A percentile compares a stretch with the other conserved stretches of the same genome.
Evolutionary conservation across 2,888 invertebrate species (phyloP).

Genomic region (Capitulum mitella): DNA sequence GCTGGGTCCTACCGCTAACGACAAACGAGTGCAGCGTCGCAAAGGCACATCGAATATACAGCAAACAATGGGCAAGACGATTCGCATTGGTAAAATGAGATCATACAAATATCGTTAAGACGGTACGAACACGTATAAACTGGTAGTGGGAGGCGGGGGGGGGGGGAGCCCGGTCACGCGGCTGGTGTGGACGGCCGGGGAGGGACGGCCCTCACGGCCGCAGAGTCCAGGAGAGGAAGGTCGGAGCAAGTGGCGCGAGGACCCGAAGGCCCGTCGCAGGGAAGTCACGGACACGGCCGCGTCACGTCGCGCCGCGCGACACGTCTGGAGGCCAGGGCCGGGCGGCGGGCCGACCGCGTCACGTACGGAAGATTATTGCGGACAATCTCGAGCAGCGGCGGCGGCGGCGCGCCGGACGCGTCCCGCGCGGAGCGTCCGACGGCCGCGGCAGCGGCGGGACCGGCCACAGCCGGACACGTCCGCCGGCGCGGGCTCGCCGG

Average conservation of each 20-base stretch:
- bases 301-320: not conserved
- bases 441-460: not conserved
- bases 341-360: not conserved
- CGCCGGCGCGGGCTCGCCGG: too few relatives aligned
- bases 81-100: conserved; percentile 24
- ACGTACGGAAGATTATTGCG: conserved; percentile 8
- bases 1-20: not conserved
- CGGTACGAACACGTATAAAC: not conserved
- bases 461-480: not conserved
- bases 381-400: not conserved
- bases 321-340: not conserved
- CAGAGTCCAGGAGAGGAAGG: not conserved
- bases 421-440: not conserved
- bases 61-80: not conserved
- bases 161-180: too few relatives aligned
- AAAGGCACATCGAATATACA: conserved; percentile 9
- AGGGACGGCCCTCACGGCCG: not conserved
- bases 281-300: not conserved
- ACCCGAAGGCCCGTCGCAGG: too few relatives aligned
- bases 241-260: not conserved
- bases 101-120: conserved; percentile 18
- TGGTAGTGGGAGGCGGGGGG: not conserved
- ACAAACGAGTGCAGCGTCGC: not conserved
- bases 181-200: not conserved
- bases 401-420: too few relatives aligned